Evolutionary conservation across 2,797 vertebrate species (phyloP).

Genomic region (Peromyscus aztecus): DNA sequence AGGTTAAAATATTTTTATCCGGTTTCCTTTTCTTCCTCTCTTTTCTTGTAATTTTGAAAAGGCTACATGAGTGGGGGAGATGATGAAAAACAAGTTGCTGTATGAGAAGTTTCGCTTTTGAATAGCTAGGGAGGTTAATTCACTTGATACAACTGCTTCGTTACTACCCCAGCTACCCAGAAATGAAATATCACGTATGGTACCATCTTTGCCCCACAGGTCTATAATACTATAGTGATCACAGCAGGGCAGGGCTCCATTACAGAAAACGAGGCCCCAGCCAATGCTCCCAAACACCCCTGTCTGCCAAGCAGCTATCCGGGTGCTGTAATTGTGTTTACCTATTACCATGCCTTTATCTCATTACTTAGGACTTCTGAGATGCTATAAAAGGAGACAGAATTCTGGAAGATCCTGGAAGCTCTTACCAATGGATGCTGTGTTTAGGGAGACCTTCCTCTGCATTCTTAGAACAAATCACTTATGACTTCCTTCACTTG

Average conservation of each 20-base stretch:
- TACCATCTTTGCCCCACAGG: conserved; percentile 69
- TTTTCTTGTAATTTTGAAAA: conserved; percentile 85
- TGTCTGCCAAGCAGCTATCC: conserved; percentile 65
- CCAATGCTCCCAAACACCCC: conserved; percentile 53
- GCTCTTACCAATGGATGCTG: conserved; percentile 54
- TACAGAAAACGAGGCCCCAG: conserved; percentile 77
- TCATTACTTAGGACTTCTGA: conserved; percentile 72
- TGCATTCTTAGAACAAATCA: conserved; percentile 40
- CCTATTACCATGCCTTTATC: conserved; percentile 70
- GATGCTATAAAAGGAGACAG: conserved; percentile 71
- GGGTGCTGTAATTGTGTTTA: conserved; percentile 78
- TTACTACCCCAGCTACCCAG: conserved; percentile 84
- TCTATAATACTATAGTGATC: conserved; percentile 78
- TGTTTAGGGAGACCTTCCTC: conserved; percentile 56
- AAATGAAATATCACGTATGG: conserved; percentile 82
- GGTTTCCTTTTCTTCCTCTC: conserved; percentile 85
- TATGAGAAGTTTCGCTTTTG: conserved; percentile 84
- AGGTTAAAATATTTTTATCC: conserved; percentile 80
- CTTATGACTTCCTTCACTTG: neutral
- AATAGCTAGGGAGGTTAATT: conserved; percentile 87
- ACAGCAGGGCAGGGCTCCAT: conserved; percentile 74
- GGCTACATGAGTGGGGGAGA: conserved; percentile 69
- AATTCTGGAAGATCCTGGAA: conserved; percentile 75
- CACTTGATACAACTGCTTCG: conserved; percentile 86
- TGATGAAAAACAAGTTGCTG: conserved; percentile 85